Evolutionary conservation across 2,797 vertebrate genomes (phyloP).

Genomic region (Gadopsis bispinosus): DNA sequence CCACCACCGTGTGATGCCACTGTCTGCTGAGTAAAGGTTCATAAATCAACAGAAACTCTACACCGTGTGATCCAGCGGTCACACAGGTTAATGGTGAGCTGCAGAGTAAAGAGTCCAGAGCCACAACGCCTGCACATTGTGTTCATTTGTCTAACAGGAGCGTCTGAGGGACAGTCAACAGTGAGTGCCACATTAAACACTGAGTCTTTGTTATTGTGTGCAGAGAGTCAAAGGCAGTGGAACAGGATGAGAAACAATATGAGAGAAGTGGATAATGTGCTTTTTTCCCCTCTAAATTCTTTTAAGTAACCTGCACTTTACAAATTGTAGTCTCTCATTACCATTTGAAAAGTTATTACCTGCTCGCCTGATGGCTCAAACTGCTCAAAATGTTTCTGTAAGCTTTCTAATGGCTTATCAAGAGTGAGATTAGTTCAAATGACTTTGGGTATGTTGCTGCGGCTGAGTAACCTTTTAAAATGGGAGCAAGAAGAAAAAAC

Average conservation of each 20-base stretch:
- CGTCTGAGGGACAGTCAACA: conserved; percentile 22
- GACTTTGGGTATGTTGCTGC: conserved; percentile 7
- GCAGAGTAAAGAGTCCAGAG: conserved; percentile 27
- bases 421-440: conserved; percentile 33
- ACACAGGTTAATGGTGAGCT: conserved; percentile 41
- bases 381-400: conserved; percentile 27
- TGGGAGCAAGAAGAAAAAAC: conserved; percentile 8
- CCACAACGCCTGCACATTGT: conserved; percentile 31
- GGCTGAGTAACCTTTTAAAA: conserved; percentile 55
- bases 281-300: not conserved
- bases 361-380: conserved; percentile 5
- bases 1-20: conserved; percentile 12
- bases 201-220: conserved; percentile 8
- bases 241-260: not conserved
- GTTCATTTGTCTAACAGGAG: conserved; percentile 47
- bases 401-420: conserved; percentile 50
- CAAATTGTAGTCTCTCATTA: conserved; percentile 27
- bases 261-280: conserved; percentile 6
- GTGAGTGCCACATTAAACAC: conserved; percentile 37
- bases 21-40: conserved; percentile 39
- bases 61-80: conserved; percentile 31
- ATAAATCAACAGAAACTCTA: conserved; percentile 66
- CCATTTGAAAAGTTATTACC: conserved; percentile 17
- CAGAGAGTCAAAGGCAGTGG: not conserved
- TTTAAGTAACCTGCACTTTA: conserved; percentile 29